A percentile compares a stretch with the other conserved stretches of the same genome.
Conservation (phyloP, 2,113 vertebrate genomes). For the Indicator indicator region DNA sequence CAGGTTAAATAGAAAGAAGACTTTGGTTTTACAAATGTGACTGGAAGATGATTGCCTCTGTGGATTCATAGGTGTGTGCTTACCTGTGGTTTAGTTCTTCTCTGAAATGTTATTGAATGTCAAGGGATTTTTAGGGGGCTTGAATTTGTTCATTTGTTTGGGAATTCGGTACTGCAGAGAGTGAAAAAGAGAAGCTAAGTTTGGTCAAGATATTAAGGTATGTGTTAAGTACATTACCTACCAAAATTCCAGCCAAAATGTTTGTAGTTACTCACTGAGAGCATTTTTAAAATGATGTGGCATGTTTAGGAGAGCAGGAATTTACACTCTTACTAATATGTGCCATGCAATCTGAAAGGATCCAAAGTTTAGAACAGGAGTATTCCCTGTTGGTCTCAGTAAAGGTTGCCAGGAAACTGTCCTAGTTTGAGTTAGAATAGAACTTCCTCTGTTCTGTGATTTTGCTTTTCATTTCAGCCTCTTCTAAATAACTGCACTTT, state of each 20-base stretch:
- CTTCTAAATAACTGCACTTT: no score
- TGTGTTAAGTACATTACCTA: not conserved
- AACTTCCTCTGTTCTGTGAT: no score
- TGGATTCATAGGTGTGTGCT: not conserved
- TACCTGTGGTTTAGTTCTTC: not conserved
- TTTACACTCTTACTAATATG: not conserved
- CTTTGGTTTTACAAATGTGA: not conserved
- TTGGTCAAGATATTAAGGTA: not conserved
- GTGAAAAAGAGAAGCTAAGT: not conserved
- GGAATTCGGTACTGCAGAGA: not conserved
- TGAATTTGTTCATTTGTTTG: not conserved
- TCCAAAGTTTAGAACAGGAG: not conserved
- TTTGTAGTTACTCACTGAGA: not conserved
- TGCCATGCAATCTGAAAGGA: not conserved
- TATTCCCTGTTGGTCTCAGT: not conserved
- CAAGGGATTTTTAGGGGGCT: accelerated
- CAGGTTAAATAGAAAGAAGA: not conserved
- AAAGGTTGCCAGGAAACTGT: not conserved
- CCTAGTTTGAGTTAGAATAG: no score
- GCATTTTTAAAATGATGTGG: not conserved
- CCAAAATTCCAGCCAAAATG: not conserved
- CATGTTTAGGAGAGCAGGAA: not conserved
- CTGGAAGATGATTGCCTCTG: not conserved
- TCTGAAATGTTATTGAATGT: not conserved
- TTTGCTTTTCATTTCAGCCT: no score